Base-by-base conservation (phyloP, 2,797 vertebrate species). In the Catharus ustulatus region DNA sequence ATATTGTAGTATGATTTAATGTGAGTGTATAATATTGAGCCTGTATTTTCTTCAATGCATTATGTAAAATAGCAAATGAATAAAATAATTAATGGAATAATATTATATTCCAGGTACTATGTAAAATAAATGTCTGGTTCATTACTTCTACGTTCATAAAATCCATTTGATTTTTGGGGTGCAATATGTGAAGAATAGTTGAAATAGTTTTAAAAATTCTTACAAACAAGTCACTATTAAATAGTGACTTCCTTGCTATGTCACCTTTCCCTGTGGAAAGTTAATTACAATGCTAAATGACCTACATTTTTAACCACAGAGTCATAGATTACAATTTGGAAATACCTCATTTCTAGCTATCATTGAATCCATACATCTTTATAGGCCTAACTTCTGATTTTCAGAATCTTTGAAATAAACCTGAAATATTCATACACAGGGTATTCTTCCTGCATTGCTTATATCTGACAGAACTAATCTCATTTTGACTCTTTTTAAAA, bases 1-100 rank as follows among this genome's bases (percentile, higher is more conserved):
- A 94, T 63, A 94, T 84, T 87, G 90, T 92, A 87, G 46, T 84
- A 66, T 62, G 87, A 87, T 95, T 90, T 77, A 69, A 84, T 78
- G 76, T 20, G 48, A 63, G 67, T 79, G 57, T 83, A 62, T 30
- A 83, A 61, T 59, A 81, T 27, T 80, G 30, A 90, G 58, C 29
- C 72, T 77, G 66, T 92, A 77, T 83, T 94, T 32, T 80, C 49
- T 68, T 87, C 79, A 92, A 58, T 67, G 71, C 18, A 74, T 71
- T 83, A 84, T 55, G 71, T 59, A 89, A 90, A 93, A 72, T 14
- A 78, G 19, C 24, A 92, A 83, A 92, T 91, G 0, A 83, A 80
- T 80, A 94, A 76, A 54, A 57, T 29, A 90, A 87, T 46, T 54
- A 5, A 61, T 24, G 2, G 76, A 95, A 87, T 88, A 87, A 74